phyloP scores from a whole-genome alignment of 2,797 vertebrate genomes.

The Antrozous pallidus region DNA sequence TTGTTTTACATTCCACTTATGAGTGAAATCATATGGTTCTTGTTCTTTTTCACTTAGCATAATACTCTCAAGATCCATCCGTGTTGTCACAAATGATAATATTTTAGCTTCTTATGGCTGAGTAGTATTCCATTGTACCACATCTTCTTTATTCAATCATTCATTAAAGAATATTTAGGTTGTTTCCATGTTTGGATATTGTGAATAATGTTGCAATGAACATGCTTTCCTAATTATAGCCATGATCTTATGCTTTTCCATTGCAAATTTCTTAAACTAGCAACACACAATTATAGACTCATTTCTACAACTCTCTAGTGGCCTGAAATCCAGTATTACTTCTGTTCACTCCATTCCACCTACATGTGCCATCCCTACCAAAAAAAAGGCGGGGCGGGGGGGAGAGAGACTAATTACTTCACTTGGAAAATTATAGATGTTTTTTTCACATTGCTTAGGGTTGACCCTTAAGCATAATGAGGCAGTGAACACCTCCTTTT shows the following conservation, averaged over 20 bases:
- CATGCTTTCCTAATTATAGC: not conserved
- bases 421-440: not conserved
- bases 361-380: not conserved
- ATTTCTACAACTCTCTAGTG: not conserved
- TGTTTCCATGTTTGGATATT: not conserved
- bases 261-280: not conserved
- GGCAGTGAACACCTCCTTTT: not conserved
- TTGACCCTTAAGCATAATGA: not conserved
- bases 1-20: not conserved
- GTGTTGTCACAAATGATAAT: not conserved
- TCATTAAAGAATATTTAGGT: not conserved
- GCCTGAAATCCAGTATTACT: not conserved
- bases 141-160: not conserved
- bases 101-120: not conserved
- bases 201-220: not conserved
- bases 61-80: not conserved
- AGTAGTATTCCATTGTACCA: not conserved
- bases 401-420: not conserved
- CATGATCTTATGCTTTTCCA: not conserved
- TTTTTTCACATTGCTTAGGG: not conserved
- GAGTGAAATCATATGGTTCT: not conserved
- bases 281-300: not conserved
- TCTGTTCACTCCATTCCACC: not conserved
- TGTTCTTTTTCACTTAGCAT: not conserved
- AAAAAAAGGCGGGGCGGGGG: accelerated